Base-by-base conservation (phyloP, 35 echinoderm and acorn worm species). In the Patiria miniata region DNA sequence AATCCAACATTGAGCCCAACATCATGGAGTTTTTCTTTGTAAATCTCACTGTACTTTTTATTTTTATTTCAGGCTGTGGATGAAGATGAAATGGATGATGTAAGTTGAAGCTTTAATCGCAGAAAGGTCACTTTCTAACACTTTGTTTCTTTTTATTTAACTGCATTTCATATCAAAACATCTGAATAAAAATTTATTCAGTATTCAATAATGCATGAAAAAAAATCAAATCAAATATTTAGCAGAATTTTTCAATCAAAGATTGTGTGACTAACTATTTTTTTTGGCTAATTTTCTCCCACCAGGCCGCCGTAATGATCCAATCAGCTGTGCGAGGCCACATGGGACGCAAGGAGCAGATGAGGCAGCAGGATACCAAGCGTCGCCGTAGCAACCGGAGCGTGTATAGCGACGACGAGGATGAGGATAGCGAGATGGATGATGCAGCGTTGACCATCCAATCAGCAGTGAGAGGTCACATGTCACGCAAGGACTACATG, bases 361-460 rank as follows among this genome's bases (percentile, higher is more conserved):
- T 94, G 77, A 87, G 32, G 19, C 16, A 14, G 18, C 53, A 37
- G 18, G 55, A 58, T 19, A 37, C 19, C 7, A 17, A 32, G 19
- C 21, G 65, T 80, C 79, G 18, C 56, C 81, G 10, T 77, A 87
- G 61, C 16, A 34, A 78, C 28, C 32, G 85, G 50, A 52, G 50
- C 17, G 38, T 82, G 6, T 36, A 90, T 29, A 73, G 80, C 1
- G 94, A 95, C 2, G 83, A 93, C 2, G 82, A 89, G 50, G 42
- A 47, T 47, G 42, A n/a, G n/a, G 90, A 90, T 16, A 93, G 89
- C 39, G 96, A 91, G 38, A 57, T 94, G 30, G 92, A 94, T 50
- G 93, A 98, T 54, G 96, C 93, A 76, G 96, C 96, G 30, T 89
- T 82, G 58, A 98, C 90, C 3, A 98, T 98, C 33, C 96, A 98